Evolutionary conservation across 1,140 invertebrate genomes (phyloP), one percentile per base, ranked within the genome.

Genomic region (Drosophila mayri): DNA sequence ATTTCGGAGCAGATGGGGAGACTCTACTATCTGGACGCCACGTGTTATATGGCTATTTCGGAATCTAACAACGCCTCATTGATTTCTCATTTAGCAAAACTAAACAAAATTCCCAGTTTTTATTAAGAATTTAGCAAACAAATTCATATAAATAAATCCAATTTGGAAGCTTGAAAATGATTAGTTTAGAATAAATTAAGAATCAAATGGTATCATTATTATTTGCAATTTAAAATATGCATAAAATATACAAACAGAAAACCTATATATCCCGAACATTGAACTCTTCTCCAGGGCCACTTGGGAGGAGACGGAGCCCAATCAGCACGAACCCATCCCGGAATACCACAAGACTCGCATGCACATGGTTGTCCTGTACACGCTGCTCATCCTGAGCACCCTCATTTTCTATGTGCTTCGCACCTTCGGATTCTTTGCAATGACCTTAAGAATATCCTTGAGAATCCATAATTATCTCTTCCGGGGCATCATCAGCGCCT

Each of bases 401-500:
- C 68, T 92, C 8, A 30, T 90, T 3, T 58, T 92, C 12, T 92
- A 92, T 41, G 37, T 95, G 0, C 50, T 94, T 0, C 93, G 96
- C 60, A 96, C 96, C 2, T 94, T 95, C 37, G 87, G 94, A 6
- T 98, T 98, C 92, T 97, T 98, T 73, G 93, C 94, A 78, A 95
- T 97, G 74, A 97, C 97, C 60, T 96, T 98, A 93, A 93, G 94
- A 38, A 96, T 97, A 7, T 98, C 97, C 0, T 95, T 95, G 52
- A 95, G 93, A 20, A 93, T 98, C 3, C 98, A 99, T 85, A 96
- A 98, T 83, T 93, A 92, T 9, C 98, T 99, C 96, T 98, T 98
- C 85, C 92, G 93, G 12, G 95, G 95, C 52, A 95, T 99, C 2
- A 95, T 98, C 28, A 94, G 96, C 8, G 96, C 97, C 0, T 96